These are phyloP conservation scores for Augiades crinisus DNA, from an alignment of 2,888 invertebrate genomes.

Conservation along the genomic window DNA sequence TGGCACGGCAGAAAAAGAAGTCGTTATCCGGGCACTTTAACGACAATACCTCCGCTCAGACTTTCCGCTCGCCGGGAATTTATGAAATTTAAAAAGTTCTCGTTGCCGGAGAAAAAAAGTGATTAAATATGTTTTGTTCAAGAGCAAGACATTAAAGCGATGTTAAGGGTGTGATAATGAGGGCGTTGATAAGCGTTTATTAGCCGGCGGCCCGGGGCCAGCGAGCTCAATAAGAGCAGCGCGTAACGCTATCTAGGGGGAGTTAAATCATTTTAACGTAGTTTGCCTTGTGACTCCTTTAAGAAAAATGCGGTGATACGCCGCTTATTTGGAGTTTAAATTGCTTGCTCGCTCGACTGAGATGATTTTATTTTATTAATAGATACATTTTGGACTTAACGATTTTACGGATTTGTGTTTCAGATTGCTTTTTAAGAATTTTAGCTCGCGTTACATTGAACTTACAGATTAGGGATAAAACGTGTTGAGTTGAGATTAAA, in stretches of 20 bases:
- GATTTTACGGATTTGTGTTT: too few relatives aligned
- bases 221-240: conserved; percentile 63
- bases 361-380: conserved; percentile 33
- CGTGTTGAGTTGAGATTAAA: too few relatives aligned
- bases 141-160: conserved; percentile 81
- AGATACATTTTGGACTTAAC: conserved; percentile 1
- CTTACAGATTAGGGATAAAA: too few relatives aligned
- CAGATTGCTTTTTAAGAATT: too few relatives aligned
- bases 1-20: conserved; percentile 29
- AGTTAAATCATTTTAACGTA: conserved; percentile 80
- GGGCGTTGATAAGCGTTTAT: conserved; percentile 81
- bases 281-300: conserved; percentile 63
- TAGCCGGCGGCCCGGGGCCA: conserved; percentile 65
- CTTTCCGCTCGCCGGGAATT: conserved; percentile 37
- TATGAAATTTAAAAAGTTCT: conserved; percentile 78
- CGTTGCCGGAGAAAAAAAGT: conserved; percentile 69
- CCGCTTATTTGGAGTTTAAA: conserved; percentile 61
- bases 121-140: conserved; percentile 83
- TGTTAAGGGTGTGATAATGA: conserved; percentile 83
- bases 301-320: conserved; percentile 64
- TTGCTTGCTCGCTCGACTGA: conserved; percentile 48
- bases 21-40: conserved; percentile 35
- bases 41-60: conserved; percentile 29
- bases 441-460: too few relatives aligned
- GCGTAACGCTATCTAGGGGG: conserved; percentile 72